These are phyloP conservation scores for Luperina testacea DNA, from an alignment of 2,888 invertebrate genomes.

Conservation along the genomic window DNA sequence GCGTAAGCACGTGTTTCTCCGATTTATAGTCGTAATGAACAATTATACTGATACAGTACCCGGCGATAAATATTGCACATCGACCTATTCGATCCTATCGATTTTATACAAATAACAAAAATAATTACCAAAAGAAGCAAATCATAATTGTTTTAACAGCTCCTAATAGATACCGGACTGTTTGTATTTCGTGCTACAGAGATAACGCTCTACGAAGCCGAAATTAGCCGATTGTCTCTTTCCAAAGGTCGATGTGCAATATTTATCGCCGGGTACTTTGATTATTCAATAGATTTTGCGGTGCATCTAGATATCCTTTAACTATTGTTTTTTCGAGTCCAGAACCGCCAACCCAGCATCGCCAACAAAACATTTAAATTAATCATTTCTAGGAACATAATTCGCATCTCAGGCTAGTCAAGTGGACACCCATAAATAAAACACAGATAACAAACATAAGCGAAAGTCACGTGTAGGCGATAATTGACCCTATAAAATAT, in stretches of 20 bases:
- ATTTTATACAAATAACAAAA: too few species aligned
- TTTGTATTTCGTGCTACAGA: too few species aligned
- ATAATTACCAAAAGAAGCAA: too few species aligned
- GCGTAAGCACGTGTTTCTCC: not conserved
- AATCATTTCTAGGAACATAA: constrained; percentile 11
- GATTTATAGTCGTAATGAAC: not conserved
- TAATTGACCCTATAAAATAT: constrained; percentile 49
- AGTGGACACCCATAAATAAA: not conserved
- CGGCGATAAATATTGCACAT: too few species aligned
- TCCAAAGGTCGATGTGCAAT: too few species aligned
- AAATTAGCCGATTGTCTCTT: too few species aligned
- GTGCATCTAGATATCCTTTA: not conserved
- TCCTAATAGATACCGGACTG: too few species aligned
- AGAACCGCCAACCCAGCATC: not conserved
- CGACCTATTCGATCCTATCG: too few species aligned
- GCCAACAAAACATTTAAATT: constrained; percentile 8
- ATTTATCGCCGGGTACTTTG: too few species aligned
- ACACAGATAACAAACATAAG: constrained; percentile 12
- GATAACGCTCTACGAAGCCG: too few species aligned
- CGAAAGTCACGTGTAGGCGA: constrained; percentile 50
- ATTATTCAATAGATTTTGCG: not conserved
- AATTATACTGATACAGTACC: not conserved
- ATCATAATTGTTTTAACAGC: too few species aligned
- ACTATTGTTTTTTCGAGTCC: not conserved
- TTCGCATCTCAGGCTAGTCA: constrained; percentile 4